phyloP scores from a whole-genome alignment of 2,113 vertebrate genomes.

The Tetraodon nigroviridis region DNA sequence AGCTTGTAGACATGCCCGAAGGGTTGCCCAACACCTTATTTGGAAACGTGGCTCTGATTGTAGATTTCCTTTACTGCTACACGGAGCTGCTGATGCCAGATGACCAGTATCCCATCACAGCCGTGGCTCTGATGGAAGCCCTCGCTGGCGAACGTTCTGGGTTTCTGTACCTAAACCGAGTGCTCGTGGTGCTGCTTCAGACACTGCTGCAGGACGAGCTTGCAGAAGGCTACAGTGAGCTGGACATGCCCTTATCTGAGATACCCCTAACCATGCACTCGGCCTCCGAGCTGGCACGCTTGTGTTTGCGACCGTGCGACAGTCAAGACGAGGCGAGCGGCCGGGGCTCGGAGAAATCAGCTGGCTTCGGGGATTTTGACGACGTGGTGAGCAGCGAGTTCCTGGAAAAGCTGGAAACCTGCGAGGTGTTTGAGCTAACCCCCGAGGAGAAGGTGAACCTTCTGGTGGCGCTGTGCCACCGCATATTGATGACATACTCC shows the following conservation, averaged over 20 bases:
- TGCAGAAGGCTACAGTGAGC: conserved; percentile 92
- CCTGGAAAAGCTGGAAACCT: conserved; percentile 88
- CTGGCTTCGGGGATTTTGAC: conserved; percentile 76
- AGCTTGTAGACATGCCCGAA: conserved; percentile 92
- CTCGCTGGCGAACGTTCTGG: conserved; percentile 86
- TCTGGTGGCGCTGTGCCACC: conserved; percentile 88
- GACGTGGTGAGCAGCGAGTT: conserved; percentile 89
- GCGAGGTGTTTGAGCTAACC: conserved; percentile 89
- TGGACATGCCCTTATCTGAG: conserved; percentile 92
- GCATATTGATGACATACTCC: conserved; percentile 95
- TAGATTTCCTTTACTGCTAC: conserved; percentile 93
- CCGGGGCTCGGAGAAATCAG: conserved; percentile 72
- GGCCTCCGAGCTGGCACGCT: conserved; percentile 86
- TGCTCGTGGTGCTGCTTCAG: conserved; percentile 90
- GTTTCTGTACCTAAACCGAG: conserved; percentile 90
- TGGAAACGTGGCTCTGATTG: conserved; percentile 91
- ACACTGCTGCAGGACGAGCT: conserved; percentile 95
- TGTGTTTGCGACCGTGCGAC: conserved; percentile 88
- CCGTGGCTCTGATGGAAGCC: conserved; percentile 87
- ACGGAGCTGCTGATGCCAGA: conserved; percentile 88
- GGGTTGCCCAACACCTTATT: conserved; percentile 93
- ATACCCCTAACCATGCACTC: conserved; percentile 95
- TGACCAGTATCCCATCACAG: conserved; percentile 90
- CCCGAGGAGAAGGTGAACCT: conserved; percentile 88
- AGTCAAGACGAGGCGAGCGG: conserved; percentile 84